Evolutionary conservation across 2,113 vertebrate genomes (phyloP).

Genomic region (pig (Sus scrofa)): DNA sequence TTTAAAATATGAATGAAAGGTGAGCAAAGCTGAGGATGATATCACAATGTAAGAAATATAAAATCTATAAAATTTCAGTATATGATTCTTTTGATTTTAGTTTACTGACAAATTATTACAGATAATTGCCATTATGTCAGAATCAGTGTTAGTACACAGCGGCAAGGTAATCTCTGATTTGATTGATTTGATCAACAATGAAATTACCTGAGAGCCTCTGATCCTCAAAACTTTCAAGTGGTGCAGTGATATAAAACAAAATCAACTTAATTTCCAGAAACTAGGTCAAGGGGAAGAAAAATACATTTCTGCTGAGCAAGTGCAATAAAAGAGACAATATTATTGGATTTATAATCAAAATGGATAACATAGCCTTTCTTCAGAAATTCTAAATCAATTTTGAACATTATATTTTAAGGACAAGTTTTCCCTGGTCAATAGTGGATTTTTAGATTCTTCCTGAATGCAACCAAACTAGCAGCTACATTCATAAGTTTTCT

Average conservation of each 20-base stretch:
- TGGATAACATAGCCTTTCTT: neutral
- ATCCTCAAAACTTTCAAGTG: neutral
- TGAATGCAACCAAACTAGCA: neutral
- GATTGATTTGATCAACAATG: neutral
- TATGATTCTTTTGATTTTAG: neutral
- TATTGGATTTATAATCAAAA: neutral
- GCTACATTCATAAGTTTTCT: neutral
- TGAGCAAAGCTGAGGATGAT: neutral
- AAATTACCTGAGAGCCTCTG: neutral
- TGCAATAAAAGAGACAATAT: neutral
- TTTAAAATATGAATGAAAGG: neutral
- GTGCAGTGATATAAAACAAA: constrained; percentile 3
- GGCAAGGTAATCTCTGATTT: neutral
- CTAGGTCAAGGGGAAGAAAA: neutral
- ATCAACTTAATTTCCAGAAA: constrained; percentile 59
- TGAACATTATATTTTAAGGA: constrained; percentile 15
- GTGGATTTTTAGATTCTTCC: neutral
- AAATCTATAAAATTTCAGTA: neutral
- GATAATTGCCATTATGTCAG: neutral
- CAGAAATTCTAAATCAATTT: neutral
- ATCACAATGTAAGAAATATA: neutral
- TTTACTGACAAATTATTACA: neutral
- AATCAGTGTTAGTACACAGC: neutral
- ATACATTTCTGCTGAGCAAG: neutral
- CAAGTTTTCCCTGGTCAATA: neutral